Base-by-base conservation (phyloP, 35 echinoderm and acorn worm genomes). In the Apostichopus californicus region DNA sequence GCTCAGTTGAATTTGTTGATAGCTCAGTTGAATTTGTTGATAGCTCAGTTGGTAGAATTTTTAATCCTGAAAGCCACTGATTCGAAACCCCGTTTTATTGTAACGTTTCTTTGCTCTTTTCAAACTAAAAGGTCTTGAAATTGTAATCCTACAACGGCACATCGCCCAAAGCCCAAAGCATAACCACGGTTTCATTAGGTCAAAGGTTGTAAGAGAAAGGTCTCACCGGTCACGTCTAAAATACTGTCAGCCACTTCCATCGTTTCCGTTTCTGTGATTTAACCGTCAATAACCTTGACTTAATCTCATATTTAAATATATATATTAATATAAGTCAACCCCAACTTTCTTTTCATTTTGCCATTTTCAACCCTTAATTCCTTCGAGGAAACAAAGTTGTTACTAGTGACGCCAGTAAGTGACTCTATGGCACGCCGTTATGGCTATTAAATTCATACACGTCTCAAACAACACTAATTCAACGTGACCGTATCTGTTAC, bases 341-440 rank as follows among this genome's bases (percentile, higher is more conserved):
- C 20, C 20, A 75, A 11, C 18, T 75, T 18, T 75, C 20, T 18
- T 75, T 21, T 75, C 17, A 7, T 54, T 55, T 56, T 55, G 54
- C 58, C 55, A n/a, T 58, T 85, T 58, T 22, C 17, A 85, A 61
- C 17, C 54, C 17, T 21, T 24, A 60, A 85, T 85, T 85, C 81
- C 81, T 22, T 13, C 54, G 55, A 46, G 81, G 81, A 59, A 57
- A 85, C n/a, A 8, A n/a, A 85, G 18, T 81, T 81, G 55, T 55
- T 81, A 15, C 28, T 54, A 28, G 55, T 58, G 81, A 85, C 81
- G 81, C 81, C 81, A 58, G 6, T 58, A 85, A 85, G 81, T 85
- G 81, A 85, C 81, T 59, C 58, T 85, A 60, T 59, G 81, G 81
- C 81, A 85, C 81, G 81, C 81, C 81, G 58, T 85, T 85, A 85